Evolutionary conservation across 2,113 vertebrate species (phyloP), one percentile per base, ranked within the genome.

Genomic region (Neogale vison): DNA sequence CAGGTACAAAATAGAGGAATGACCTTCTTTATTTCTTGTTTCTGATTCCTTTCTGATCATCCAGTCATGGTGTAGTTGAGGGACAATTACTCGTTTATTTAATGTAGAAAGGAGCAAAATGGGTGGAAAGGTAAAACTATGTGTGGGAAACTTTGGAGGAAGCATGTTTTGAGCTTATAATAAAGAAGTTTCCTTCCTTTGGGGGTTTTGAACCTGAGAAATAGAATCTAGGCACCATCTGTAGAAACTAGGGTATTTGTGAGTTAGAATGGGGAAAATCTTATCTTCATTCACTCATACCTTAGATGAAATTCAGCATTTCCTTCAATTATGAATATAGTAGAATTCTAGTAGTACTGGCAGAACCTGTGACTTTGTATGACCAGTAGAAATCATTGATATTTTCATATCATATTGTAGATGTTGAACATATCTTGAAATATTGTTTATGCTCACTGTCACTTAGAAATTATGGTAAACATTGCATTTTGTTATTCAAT

Each of bases 401-500:
- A 45, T 79, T 80, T 91, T 71, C 42, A 36, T 52, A n/a, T 82
- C 23, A 47, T 86, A 59, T 83, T 84, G n/a, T 1, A 20, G 18
- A 74, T 90, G 80, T 80, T 95, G 93, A 74, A n/a, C 85, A 71
- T 42, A 84, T 63, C 69, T 61, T 79, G 50, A 95, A 88, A 69
- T 88, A 55, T 31, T 79, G 39, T 76, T 82, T 88, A 77, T 92
- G 69, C n/a, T 77, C 18, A 84, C 24, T 10, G 55, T 42, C 45
- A 23, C 69, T 61, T 79, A 84, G 79, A 72, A 84, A 26, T 42
- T 65, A 81, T 45, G 57, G 24, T 61, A 39, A n/a, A 24, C 52
- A 15, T 90, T 86, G 85, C 42, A 45, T 80, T 26, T 96, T 90
- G 42, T 50, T 80, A 45, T 57, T 72, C 63, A 81, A 0, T 52